Evolutionary conservation across 1,140 invertebrate species (phyloP), one percentile per base, ranked within the genome.

Genomic region (Panulirus ornatus): DNA sequence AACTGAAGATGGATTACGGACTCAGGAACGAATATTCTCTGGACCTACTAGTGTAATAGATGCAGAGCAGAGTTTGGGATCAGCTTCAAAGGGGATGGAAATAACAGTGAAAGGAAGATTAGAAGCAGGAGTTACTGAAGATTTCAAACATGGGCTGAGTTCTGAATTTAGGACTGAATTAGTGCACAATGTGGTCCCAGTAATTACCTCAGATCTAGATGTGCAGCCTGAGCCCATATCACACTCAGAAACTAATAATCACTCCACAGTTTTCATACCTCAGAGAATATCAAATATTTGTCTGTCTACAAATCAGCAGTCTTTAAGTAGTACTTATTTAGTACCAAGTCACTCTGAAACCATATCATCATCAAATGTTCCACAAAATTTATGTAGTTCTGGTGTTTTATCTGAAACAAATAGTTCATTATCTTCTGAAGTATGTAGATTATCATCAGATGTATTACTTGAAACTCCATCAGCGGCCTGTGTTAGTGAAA

Each of bases 121-220:
- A 63, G 75, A 63, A 58, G 5, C 54, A 14, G 47, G 54, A 19
- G 5, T 78, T 9, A 70, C 19, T 6, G 22, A 38, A 30, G 66
- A 85, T 11, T 47, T 34, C 16, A 73, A 22, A 30, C 22, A 70
- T 30, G 71, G 0, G 14, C 19, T 88, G 42, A 42, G n/a, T 19
- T 44, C 75, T 34, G 75, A 22, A 5, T 81, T 66, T 30, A 70
- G 54, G n/a, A 70, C 75, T 16, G 76, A 54, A 70, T n/a, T 88
- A 22, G 54, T 81, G 9, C 75, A 81, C 30, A 22, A 51, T 58
- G 47, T 86, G 14, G 84, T 66, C 0, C 84, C 84, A 0, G 84
- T 63, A 30, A 87, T 87, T 51, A 34, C 51, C 84, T 78, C 84
- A 66, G 73, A 87, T 22, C 70, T 87, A n/a, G 63, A 40, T 30